Base-by-base conservation (phyloP, 2,888 invertebrate species). In the Perizoma flavofasciatum region DNA sequence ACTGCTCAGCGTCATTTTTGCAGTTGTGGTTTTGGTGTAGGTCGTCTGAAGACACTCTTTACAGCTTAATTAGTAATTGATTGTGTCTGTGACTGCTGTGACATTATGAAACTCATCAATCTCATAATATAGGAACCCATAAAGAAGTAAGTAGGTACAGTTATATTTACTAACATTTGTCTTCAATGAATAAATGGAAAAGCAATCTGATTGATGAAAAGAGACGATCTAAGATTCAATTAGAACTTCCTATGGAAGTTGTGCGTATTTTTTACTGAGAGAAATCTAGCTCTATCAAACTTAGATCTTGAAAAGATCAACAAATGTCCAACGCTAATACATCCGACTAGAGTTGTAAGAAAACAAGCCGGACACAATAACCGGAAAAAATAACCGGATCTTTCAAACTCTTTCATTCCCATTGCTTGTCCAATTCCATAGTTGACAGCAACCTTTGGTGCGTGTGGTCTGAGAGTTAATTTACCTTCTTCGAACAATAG, bases 151-250 rank as follows among this genome's bases (percentile, higher is more conserved):
- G 22, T 22, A 3, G 22, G 3, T 22, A 22, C 40, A 40, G 40
- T 40, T 40, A 9, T 5, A n/a, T 49, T 40, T 54, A n/a, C n/a
- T 34, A 7, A 47, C 61, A 49, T 55, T 47, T 59, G 55, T 61
- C 49, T 54, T 49, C 55, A 58, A 59, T 43, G 33, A 49, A 47
- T 40, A 49, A 8, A 10, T 41, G 10, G 33, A 61, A 60, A 63
- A 59, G 53, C 35, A 57, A 58, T 60, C 37, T 41, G 5, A 43
- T 4, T 43, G 11, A 53, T 58, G 55, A 56, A 63, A 62, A 61
- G 54, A n/a, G n/a, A n/a, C n/a, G n/a, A 61, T 59, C 49, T 49
- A 49, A 63, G 39, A 67, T 67, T 67, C 66, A 61, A 67, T 64
- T 67, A 64, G 51, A 49, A 43, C 55, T 64, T 64, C 62, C 62